Conservation (phyloP, 2,888 invertebrate species). For the Abscondita cerata region DNA sequence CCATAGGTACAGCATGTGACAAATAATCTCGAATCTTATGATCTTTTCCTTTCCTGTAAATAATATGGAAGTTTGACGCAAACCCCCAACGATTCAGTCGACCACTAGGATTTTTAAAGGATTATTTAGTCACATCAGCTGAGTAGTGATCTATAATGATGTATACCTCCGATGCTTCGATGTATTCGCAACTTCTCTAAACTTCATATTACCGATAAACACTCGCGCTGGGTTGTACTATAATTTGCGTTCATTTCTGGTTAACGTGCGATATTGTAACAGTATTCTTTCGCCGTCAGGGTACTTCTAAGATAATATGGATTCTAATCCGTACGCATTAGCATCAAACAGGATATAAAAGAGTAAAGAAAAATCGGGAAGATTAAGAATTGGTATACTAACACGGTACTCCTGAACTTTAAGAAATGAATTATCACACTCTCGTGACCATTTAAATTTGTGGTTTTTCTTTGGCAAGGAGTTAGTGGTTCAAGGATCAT, state of each 20-base stretch:
- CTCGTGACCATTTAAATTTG: too few species aligned
- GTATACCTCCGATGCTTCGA: neutral
- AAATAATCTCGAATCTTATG: too few species aligned
- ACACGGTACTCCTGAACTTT: neutral
- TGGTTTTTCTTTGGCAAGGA: too few species aligned
- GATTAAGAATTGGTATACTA: neutral
- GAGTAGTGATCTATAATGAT: neutral
- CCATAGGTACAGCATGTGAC: too few species aligned
- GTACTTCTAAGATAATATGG: neutral
- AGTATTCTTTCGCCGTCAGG: too few species aligned
- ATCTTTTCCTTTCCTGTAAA: too few species aligned
- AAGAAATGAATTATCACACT: neutral
- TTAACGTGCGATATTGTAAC: neutral
- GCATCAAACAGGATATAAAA: conserved; percentile 2
- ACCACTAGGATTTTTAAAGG: too few species aligned
- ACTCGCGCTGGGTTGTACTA: neutral
- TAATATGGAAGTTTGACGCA: too few species aligned
- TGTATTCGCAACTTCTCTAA: neutral
- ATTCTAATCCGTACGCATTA: neutral
- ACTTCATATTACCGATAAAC: neutral
- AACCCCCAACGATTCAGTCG: too few species aligned
- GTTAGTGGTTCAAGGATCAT: neutral
- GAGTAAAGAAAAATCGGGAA: neutral
- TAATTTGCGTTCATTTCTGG: neutral
- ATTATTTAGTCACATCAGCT: too few species aligned